Percentiles rank a stretch among this genome's conserved stretches.
Conservation (phyloP, 2,797 vertebrate genomes). For the Halcyon smyrnensis region DNA sequence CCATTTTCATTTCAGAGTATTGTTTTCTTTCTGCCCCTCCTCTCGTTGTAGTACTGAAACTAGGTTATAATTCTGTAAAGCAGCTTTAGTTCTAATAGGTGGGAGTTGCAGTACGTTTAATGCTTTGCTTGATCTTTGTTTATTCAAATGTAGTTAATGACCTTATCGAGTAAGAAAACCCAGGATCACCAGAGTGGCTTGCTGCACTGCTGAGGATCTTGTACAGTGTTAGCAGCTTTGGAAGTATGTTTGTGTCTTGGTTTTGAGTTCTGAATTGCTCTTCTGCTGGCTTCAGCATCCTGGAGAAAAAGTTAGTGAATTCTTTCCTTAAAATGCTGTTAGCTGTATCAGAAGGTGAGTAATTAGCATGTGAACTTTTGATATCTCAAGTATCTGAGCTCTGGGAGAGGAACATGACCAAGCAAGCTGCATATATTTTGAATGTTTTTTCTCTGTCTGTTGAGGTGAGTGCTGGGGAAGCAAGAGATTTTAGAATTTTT, state of each 20-base stretch:
- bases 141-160: slow-evolving; percentile 61
- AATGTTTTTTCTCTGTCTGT: not conserved
- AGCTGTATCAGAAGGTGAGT: not conserved
- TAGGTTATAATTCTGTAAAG: slow-evolving; percentile 5
- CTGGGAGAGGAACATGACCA: not conserved
- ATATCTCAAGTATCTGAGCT: not conserved
- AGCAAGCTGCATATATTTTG: not conserved
- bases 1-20: not conserved
- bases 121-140: slow-evolving; percentile 45
- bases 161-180: slow-evolving; percentile 1
- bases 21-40: not conserved
- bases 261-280: not conserved
- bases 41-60: not conserved
- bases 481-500: not conserved
- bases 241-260: not conserved
- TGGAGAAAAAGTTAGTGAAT: slow-evolving; percentile 5
- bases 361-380: not conserved
- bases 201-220: not conserved
- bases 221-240: not conserved
- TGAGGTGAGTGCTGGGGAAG: not conserved
- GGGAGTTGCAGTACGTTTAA: not conserved
- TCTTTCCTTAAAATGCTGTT: slow-evolving; percentile 19
- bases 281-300: not conserved
- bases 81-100: slow-evolving; percentile 39
- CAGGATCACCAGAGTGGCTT: not conserved